These are phyloP conservation scores for Orbicella faveolata DNA, from an alignment of 64 coral and sea anemone species.

Conservation along the genomic window DNA sequence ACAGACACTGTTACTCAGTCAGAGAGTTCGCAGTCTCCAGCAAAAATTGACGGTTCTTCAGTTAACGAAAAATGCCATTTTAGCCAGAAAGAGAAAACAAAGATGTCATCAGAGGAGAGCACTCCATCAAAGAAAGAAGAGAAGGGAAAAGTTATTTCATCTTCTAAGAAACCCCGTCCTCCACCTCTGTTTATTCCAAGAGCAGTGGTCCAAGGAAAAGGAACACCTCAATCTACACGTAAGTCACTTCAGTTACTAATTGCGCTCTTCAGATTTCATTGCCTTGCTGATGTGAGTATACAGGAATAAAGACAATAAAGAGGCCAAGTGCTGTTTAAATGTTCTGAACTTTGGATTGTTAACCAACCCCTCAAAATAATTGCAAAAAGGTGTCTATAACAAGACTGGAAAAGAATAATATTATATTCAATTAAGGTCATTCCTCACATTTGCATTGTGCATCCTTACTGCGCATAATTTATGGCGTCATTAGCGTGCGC, in stretches of 20 bases:
- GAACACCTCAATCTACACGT: neutral
- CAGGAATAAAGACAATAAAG: no score
- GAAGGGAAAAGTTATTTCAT: conserved; percentile 24
- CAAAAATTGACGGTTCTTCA: neutral
- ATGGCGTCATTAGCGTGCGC: no score
- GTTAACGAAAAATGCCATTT: conserved; percentile 13
- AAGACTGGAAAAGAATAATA: no score
- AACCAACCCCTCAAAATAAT: no score
- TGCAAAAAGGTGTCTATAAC: no score
- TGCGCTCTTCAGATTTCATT: no score
- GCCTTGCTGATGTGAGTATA: no score
- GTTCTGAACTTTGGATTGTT: no score
- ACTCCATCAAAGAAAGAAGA: conserved; percentile 58
- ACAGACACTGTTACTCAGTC: neutral
- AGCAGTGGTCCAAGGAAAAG: conserved; percentile 22
- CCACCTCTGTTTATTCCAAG: conserved; percentile 78
- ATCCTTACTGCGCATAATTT: no score
- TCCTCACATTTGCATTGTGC: no score
- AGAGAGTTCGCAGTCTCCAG: neutral
- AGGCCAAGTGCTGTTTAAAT: no score
- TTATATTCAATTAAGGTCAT: no score
- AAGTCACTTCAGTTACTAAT: neutral
- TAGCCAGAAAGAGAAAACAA: conserved; percentile 2
- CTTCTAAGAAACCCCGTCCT: conserved; percentile 78
- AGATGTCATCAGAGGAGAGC: conserved; percentile 33